Evolutionary conservation across 2,113 vertebrate genomes (phyloP), one percentile per base, ranked within the genome.

Genomic region (Rutilus rutilus): DNA sequence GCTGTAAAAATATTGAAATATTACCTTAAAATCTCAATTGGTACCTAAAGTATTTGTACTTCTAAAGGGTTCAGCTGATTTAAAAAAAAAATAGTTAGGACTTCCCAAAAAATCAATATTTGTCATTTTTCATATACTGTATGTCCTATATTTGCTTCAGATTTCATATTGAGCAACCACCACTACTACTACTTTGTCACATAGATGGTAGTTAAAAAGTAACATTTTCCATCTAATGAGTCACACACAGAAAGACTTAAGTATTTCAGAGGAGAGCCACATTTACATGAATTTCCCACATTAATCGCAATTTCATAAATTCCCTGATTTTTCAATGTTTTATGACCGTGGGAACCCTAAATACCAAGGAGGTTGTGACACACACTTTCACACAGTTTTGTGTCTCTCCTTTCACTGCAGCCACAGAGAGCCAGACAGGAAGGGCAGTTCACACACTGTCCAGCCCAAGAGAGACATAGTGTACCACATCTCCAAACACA

Each of bases 381-480:
- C 69, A 74, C 11, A 57, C 75, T 77, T 77, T 54, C 25, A 77
- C 75, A 78, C 57, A 50, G 42, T n/a, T 9, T 8, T 9, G 19
- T 73, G 75, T 54, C 45, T 33, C 54, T 39, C 45, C 62, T 77
- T 77, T 77, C 27, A 33, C 75, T 54, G 23, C 17, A 77, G 75
- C 47, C 50, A 77, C 75, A 77, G 75, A 47, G 47, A 83, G 74
- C 33, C 86, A 87, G 86, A 79, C 76, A 76, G 60, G 74, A 83
- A 84, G 50, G 73, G 50, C 47, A 23, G 76, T 60, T 86, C 71
- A 73, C 82, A 84, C 69, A 84, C 50, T 39, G 54, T 33, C 82
- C 33, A 75, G 42, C 36, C 71, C 69, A 27, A 75, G 10, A 75
- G 27, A 36, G 45, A 50, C 45, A 50, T 42, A 65, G 50, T 39